Conservation (phyloP, 1,140 invertebrate species). For the Rhopalosiphum maidis region DNA sequence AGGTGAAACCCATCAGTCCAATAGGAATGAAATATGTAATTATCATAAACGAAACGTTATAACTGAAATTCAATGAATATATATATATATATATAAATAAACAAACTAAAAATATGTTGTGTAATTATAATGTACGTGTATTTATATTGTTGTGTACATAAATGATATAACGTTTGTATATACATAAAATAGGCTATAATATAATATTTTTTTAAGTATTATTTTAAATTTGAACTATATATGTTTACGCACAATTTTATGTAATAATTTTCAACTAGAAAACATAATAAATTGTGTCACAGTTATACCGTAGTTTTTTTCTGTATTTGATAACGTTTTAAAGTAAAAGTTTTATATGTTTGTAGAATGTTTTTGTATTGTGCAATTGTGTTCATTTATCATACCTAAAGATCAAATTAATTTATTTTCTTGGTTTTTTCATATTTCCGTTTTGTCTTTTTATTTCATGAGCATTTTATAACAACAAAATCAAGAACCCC, state of each 20-base stretch:
- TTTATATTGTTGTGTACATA: neutral
- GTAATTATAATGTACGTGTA: neutral
- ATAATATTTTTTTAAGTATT: neutral
- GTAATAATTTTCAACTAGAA: neutral
- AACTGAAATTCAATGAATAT: constrained; percentile 70
- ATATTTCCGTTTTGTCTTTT: neutral
- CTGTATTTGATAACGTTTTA: neutral
- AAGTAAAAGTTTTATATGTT: constrained; percentile 13
- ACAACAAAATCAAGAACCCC: neutral
- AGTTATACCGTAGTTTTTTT: neutral
- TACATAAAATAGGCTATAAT: neutral
- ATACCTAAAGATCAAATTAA: neutral
- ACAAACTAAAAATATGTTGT: neutral
- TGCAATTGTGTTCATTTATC: neutral
- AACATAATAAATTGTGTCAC: neutral
- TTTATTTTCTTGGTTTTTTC: neutral
- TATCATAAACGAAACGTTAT: constrained; percentile 86
- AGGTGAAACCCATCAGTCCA: constrained; percentile 89
- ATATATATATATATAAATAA: neutral
- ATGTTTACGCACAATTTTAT: neutral
- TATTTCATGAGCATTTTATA: neutral
- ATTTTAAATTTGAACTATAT: neutral
- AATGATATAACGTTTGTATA: neutral
- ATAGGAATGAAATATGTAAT: constrained; percentile 95
- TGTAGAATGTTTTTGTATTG: neutral